phyloP scores from a whole-genome alignment of 2,113 vertebrate genomes.

The Shinisaurus crocodilurus region DNA sequence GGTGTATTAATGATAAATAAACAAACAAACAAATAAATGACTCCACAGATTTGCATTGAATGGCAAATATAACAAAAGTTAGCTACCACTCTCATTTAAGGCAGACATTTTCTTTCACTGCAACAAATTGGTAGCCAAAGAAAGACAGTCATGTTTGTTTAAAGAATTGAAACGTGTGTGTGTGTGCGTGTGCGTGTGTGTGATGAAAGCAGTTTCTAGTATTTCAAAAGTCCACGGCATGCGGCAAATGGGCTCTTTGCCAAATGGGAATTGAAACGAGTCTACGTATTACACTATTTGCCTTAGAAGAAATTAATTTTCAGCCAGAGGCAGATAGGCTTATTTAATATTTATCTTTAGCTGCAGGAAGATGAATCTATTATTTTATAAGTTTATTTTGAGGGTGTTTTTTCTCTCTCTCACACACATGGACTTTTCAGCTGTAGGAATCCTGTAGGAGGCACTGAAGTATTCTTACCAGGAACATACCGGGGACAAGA shows the following conservation, averaged over 20 bases:
- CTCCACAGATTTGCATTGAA: background rate
- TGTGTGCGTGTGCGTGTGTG: constrained; percentile 43
- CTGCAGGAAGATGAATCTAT: constrained; percentile 82
- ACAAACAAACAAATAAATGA: background rate
- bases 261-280: constrained; percentile 81
- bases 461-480: constrained; percentile 53
- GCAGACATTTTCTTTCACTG: constrained; percentile 58
- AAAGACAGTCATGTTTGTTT: constrained; percentile 73
- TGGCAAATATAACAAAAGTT: background rate
- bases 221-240: constrained; percentile 73
- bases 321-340: constrained; percentile 78
- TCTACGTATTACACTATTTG: constrained; percentile 80
- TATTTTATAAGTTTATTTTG: constrained; percentile 80
- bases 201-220: constrained; percentile 68
- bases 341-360: constrained; percentile 87
- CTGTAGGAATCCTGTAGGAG: constrained; percentile 63
- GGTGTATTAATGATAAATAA: no score
- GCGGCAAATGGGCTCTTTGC: constrained; percentile 78
- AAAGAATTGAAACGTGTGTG: constrained; percentile 48
- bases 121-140: constrained; percentile 61
- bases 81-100: constrained; percentile 35
- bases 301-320: constrained; percentile 86
- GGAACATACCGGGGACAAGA: constrained; percentile 23
- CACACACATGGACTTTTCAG: constrained; percentile 50
- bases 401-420: constrained; percentile 47